phyloP scores from a whole-genome alignment of 2,888 invertebrate species.

The Lithophane semibrunnea region DNA sequence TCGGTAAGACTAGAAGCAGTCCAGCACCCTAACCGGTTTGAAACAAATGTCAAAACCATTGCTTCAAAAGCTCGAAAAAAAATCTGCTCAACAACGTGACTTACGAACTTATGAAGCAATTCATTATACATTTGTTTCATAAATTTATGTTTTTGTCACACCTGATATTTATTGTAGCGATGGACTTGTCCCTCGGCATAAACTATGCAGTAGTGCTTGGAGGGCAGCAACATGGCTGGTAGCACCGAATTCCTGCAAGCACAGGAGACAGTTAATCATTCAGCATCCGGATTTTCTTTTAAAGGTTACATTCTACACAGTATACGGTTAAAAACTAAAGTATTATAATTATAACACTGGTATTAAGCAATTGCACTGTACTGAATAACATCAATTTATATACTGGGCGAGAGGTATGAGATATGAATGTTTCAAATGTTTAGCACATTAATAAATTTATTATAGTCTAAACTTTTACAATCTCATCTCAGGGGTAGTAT shows the following conservation, averaged over 20 bases:
- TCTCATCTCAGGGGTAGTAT: not conserved
- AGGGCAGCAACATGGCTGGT: constrained; percentile 84
- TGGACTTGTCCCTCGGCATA: constrained; percentile 80
- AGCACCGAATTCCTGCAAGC: constrained; percentile 74
- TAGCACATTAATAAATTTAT: not conserved
- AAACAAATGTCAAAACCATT: too few species aligned
- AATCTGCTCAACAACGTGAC: too few species aligned
- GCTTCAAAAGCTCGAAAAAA: too few species aligned
- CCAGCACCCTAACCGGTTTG: too few species aligned
- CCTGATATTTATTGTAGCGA: constrained; percentile 85
- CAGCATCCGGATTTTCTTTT: not conserved
- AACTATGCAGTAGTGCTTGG: constrained; percentile 83
- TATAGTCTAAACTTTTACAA: not conserved
- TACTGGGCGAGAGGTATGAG: not conserved
- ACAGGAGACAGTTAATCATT: not conserved
- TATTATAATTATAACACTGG: not conserved
- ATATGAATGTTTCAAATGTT: not conserved
- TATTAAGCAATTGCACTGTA: not conserved
- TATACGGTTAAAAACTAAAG: not conserved
- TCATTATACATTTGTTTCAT: too few species aligned
- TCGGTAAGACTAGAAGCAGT: not conserved
- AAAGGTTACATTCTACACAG: not conserved
- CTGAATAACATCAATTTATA: not conserved
- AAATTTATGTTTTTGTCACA: constrained; percentile 54
- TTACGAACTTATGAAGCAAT: too few species aligned